Percentiles rank a stretch among this genome's conserved stretches.
Evolutionary conservation across 2,888 invertebrate genomes (phyloP).

Genomic region (Chironomus riparius): DNA sequence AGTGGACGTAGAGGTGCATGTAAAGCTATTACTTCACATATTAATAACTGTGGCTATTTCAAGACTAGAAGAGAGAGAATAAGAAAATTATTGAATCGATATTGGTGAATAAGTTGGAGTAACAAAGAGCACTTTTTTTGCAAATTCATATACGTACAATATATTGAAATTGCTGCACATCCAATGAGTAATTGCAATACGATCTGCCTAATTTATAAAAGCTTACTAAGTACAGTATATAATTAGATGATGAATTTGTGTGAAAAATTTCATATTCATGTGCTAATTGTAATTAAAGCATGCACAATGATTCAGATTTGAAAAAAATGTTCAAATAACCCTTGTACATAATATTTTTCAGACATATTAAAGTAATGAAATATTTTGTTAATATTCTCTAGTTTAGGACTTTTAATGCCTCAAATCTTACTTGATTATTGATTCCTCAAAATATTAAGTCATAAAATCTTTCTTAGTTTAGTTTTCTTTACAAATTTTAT

Average conservation of each 20-base stretch:
- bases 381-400: too few relatives aligned
- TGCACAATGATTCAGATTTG: too few relatives aligned
- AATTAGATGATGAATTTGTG: background rate
- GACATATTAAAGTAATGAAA: too few relatives aligned
- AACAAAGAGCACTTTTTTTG: background rate
- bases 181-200: background rate
- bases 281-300: background rate
- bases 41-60: background rate
- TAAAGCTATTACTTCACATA: background rate
- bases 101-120: background rate
- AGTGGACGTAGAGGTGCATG: background rate
- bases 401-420: too few relatives aligned
- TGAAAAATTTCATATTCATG: conserved; percentile 4
- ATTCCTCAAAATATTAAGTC: too few relatives aligned
- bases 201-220: background rate
- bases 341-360: too few relatives aligned
- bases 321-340: too few relatives aligned
- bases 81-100: background rate
- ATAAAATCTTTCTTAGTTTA: too few relatives aligned
- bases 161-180: background rate
- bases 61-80: too few relatives aligned
- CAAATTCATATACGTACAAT: background rate
- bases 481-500: too few relatives aligned
- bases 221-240: background rate
- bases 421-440: too few relatives aligned